A percentile compares a stretch with the other conserved stretches of the same genome.
Evolutionary conservation across 2,888 invertebrate species (phyloP).

Genomic region (Hirtodrosophila duncani): DNA sequence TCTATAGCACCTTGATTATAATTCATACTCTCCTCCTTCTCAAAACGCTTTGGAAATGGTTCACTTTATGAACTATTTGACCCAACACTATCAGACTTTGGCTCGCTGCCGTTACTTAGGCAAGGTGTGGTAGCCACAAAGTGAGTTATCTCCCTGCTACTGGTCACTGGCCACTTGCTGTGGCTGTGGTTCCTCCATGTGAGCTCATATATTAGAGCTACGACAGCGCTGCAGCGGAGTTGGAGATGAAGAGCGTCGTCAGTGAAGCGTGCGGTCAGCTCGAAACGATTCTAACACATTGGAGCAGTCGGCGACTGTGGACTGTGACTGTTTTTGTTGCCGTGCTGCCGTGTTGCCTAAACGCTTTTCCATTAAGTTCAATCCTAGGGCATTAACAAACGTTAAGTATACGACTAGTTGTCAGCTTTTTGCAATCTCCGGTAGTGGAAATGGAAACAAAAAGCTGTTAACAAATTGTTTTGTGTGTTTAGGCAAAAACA

Average conservation of each 20-base stretch:
- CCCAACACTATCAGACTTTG: too few relatives aligned
- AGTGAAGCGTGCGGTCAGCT: constrained; percentile 67
- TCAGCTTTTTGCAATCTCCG: constrained; percentile 63
- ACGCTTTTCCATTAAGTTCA: constrained; percentile 58
- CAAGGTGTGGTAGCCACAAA: constrained; percentile 31
- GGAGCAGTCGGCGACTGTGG: constrained; percentile 1
- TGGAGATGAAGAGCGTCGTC: constrained; percentile 43
- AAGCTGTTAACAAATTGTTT: constrained; percentile 67
- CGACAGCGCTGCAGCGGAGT: constrained; percentile 19
- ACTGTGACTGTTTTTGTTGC: constrained; percentile 14
- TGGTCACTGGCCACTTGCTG: constrained; percentile 26
- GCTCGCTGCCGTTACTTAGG: too few relatives aligned
- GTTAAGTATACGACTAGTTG: constrained; percentile 17
- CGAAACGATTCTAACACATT: constrained; percentile 66
- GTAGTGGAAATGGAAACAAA: constrained; percentile 60
- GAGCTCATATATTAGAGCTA: constrained; percentile 55
- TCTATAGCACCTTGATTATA: too few relatives aligned
- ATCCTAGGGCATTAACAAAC: constrained; percentile 41
- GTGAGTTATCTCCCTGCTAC: constrained; percentile 46
- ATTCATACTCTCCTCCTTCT: too few relatives aligned
- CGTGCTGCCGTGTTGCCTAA: constrained; percentile 45
- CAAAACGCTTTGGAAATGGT: too few relatives aligned
- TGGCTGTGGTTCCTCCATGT: constrained; percentile 8
- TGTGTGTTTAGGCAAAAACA: constrained; percentile 17
- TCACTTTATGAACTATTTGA: too few relatives aligned